Evolutionary conservation across 1,140 invertebrate species (phyloP).

Genomic region (Wiebesia pumilae): DNA sequence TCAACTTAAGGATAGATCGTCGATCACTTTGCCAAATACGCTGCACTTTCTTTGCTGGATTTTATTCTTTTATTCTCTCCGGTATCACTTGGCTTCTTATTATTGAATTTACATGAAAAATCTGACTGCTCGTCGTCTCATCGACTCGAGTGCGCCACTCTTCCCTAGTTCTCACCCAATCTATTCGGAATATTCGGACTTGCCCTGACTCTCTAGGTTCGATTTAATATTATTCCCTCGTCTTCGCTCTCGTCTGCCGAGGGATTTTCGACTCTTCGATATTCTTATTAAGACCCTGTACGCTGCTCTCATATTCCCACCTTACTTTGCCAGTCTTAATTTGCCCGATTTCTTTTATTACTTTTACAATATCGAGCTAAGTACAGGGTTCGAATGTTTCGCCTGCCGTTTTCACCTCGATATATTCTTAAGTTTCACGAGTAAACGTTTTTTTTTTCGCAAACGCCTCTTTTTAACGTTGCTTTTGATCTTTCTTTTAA

Average conservation of each 20-base stretch:
- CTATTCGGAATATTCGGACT: background rate
- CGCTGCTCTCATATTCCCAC: background rate
- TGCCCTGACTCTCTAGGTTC: background rate
- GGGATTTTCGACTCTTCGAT: background rate
- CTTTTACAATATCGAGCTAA: background rate
- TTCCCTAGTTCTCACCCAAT: background rate
- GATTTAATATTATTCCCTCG: background rate
- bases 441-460: too few species aligned
- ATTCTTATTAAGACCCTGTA: background rate
- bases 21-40: too few species aligned
- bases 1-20: too few species aligned
- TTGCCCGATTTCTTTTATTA: background rate
- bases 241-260: background rate
- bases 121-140: background rate
- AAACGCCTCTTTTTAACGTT: too few species aligned
- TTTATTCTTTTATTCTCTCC: too few species aligned
- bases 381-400: too few species aligned
- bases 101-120: background rate
- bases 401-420: too few species aligned
- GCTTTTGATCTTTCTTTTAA: too few species aligned
- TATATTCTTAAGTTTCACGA: too few species aligned
- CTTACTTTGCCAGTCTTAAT: background rate
- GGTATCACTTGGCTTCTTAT: too few species aligned
- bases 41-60: too few species aligned
- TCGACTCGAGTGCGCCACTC: background rate